These are phyloP conservation scores for Brienomyrus longianalis DNA, from an alignment of 2,113 vertebrate genomes.

Conservation along the genomic window DNA sequence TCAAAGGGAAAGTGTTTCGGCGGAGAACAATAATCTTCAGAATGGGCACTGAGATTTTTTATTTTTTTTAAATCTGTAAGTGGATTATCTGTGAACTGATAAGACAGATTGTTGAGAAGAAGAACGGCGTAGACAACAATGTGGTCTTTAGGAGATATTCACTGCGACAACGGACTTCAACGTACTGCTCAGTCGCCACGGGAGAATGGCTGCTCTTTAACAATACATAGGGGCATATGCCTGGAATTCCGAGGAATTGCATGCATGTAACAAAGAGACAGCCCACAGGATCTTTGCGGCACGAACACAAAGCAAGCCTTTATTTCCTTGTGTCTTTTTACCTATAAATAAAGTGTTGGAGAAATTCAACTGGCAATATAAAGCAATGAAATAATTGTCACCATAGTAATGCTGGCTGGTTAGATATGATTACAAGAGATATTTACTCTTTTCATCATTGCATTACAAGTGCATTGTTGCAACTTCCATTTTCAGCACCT, in stretches of 20 bases:
- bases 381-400: neutral
- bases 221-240: neutral
- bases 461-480: neutral
- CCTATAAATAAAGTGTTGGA: neutral
- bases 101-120: conserved; percentile 11
- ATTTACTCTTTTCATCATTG: neutral
- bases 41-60: neutral
- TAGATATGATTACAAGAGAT: neutral
- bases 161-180: neutral
- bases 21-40: neutral
- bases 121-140: neutral
- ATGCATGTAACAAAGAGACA: neutral
- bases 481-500: neutral
- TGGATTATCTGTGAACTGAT: conserved; percentile 17
- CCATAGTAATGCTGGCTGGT: neutral
- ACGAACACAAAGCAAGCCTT: neutral
- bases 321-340: neutral
- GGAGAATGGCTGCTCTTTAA: neutral
- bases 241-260: neutral
- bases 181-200: neutral
- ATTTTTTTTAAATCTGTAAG: neutral
- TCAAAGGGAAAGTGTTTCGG: neutral
- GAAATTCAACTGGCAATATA: neutral
- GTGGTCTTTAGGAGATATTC: neutral
- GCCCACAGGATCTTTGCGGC: neutral